Percentiles rank a stretch among this genome's conserved stretches.
Evolutionary conservation across 2,113 vertebrate genomes (phyloP).

Genomic region (Cyphomyrus discorhynchus): DNA sequence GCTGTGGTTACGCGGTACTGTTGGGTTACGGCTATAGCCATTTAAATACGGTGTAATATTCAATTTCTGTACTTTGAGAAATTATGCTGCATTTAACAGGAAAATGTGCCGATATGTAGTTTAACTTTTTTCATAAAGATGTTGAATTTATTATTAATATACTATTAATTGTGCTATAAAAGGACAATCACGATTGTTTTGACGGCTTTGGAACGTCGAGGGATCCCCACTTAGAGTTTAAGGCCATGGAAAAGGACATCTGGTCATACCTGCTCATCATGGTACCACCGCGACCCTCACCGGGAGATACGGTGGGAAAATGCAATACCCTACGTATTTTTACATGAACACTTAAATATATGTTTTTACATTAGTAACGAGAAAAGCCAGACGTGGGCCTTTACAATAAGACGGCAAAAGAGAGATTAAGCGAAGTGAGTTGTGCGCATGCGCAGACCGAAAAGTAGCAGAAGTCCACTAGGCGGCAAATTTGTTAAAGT

Average conservation of each 20-base stretch:
- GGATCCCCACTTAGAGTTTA: not conserved
- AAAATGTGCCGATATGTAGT: not conserved
- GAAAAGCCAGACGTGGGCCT: not conserved
- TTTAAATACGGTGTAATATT: not conserved
- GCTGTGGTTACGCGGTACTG: slow-evolving; percentile 65
- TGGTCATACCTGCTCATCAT: not conserved
- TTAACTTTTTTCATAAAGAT: not conserved
- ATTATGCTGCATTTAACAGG: not conserved
- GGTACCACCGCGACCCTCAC: not conserved
- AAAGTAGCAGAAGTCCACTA: not conserved
- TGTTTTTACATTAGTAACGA: not conserved
- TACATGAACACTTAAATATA: not conserved
- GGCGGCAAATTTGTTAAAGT: not conserved
- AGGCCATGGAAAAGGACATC: not conserved
- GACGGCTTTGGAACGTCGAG: not conserved
- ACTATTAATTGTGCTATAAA: not conserved
- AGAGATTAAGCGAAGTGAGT: not conserved
- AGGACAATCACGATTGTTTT: not conserved
- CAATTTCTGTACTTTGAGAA: not conserved
- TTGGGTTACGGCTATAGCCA: slow-evolving; percentile 14
- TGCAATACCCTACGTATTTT: not conserved
- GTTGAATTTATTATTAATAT: not conserved
- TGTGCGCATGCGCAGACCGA: not conserved
- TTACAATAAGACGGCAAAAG: not conserved
- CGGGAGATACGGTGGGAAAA: not conserved